phyloP scores from a whole-genome alignment of 2,888 invertebrate genomes.

The Caenorhabditis angaria region DNA sequence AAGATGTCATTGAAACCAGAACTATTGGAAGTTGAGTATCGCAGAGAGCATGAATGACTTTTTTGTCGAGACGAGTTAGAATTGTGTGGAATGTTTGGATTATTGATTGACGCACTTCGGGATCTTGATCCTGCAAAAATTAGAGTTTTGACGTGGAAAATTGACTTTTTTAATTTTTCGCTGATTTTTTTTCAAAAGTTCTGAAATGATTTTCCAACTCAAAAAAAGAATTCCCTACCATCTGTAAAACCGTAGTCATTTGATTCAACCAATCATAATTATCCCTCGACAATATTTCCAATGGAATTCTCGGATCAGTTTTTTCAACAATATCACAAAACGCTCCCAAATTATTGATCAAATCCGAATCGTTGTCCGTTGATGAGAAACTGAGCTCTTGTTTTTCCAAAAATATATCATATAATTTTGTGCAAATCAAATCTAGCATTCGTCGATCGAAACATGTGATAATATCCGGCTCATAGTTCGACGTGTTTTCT shows the following conservation, averaged over 20 bases:
- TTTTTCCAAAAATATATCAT: conserved; percentile 49
- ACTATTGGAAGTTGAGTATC: not conserved
- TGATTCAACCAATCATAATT: conserved; percentile 9
- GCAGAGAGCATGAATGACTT: not conserved
- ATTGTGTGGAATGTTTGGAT: not conserved
- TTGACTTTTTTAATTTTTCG: not conserved
- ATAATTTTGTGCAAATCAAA: conserved; percentile 14
- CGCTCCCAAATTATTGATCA: conserved; percentile 9
- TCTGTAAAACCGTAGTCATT: not conserved
- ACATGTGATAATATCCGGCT: conserved; percentile 44
- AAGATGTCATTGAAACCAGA: not conserved
- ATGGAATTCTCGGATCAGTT: not conserved
- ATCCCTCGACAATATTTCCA: not conserved
- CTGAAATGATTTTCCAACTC: not conserved
- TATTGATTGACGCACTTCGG: not conserved
- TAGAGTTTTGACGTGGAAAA: too few relatives aligned
- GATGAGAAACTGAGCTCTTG: conserved; percentile 48
- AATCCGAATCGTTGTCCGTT: conserved; percentile 38
- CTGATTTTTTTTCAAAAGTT: not conserved
- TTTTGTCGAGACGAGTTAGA: not conserved
- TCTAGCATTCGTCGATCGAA: conserved; percentile 37
- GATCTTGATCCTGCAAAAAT: not conserved
- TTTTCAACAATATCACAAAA: conserved; percentile 30
- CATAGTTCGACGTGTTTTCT: conserved; percentile 16
- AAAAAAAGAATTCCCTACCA: conserved; percentile 3